Evolutionary conservation across 2,113 vertebrate species (phyloP).

Genomic region (Lontra canadensis): DNA sequence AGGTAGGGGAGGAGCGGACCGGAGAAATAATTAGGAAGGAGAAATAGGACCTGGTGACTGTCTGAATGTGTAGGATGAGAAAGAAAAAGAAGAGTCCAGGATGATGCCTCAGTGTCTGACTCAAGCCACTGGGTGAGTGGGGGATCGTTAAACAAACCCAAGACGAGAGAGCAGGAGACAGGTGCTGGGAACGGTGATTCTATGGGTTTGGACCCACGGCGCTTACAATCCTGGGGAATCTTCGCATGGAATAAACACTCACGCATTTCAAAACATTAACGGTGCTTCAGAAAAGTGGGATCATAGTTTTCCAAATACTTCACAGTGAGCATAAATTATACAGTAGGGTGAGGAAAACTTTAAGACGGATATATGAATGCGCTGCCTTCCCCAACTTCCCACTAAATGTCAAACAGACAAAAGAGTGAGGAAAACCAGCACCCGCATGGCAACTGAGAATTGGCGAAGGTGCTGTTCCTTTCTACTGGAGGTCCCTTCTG

Average conservation of each 20-base stretch:
- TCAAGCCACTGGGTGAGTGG: neutral
- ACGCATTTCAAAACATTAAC: constrained; percentile 7
- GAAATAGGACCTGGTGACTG: neutral
- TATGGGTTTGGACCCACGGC: neutral
- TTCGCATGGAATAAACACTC: neutral
- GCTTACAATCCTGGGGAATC: neutral
- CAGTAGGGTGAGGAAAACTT: neutral
- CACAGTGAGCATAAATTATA: neutral
- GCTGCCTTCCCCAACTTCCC: neutral
- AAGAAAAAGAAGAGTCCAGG: neutral
- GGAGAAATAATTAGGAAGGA: neutral
- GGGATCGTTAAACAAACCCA: neutral
- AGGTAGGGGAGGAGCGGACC: neutral
- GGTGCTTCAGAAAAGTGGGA: neutral
- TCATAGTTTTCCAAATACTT: neutral
- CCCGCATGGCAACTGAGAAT: neutral
- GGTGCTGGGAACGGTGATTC: neutral
- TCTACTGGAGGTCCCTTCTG: neutral
- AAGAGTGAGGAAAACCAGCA: neutral
- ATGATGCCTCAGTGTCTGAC: neutral
- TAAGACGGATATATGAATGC: neutral
- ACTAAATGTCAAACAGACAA: neutral
- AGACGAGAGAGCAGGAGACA: neutral
- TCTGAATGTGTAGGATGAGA: neutral
- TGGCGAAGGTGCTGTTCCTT: neutral